Base-by-base conservation (phyloP, 2,113 vertebrate species). In the Microtus ochrogaster region DNA sequence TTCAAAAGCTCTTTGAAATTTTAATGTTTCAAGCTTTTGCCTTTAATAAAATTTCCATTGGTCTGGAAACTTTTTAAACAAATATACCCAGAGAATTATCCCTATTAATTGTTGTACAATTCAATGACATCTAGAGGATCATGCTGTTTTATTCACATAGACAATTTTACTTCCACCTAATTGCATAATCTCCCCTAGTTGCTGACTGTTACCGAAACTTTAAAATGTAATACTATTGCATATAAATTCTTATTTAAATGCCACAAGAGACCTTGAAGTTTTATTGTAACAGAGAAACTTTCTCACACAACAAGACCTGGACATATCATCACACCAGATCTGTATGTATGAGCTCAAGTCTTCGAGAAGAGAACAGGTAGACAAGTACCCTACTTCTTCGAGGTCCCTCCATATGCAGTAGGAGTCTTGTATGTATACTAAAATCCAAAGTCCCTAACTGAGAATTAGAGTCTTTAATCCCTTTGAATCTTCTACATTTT, bases 121-220 rank as follows among this genome's bases (percentile, higher is more conserved):
- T 61, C 87, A 81, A 95, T 86, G 26, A 96, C 92, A 98, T 86
- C 21, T 83, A 66, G 84, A 85, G 61, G 1, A n/a, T 84, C 93
- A 88, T 36, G 47, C 93, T 84, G 19, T 77, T 79, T 94, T 97
- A 77, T 55, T 55, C 14, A 55, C 55, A 55, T 22, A 49, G 95
- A 24, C 52, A 96, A n/a, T 95, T 97, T 98, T 96, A n/a, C 63
- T 94, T 94, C 73, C 26, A 86, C 26, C 90, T 94, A 89, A 91
- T 95, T 61, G 36, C 10, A 65, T 89, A 95, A 13, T 92, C 84
- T 89, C 91, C 41, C 16, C 78, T 7, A 83, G 44, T 92, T 24
- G 6, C 16, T 98, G 94, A 91, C 30, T 68, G 1, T 97, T 83
- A 82, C 39, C 6, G 11, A 97, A 72, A 39, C 30, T 91, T 97